Conservation (phyloP, 2,113 vertebrate genomes). For the Emydocephalus ijimae region DNA sequence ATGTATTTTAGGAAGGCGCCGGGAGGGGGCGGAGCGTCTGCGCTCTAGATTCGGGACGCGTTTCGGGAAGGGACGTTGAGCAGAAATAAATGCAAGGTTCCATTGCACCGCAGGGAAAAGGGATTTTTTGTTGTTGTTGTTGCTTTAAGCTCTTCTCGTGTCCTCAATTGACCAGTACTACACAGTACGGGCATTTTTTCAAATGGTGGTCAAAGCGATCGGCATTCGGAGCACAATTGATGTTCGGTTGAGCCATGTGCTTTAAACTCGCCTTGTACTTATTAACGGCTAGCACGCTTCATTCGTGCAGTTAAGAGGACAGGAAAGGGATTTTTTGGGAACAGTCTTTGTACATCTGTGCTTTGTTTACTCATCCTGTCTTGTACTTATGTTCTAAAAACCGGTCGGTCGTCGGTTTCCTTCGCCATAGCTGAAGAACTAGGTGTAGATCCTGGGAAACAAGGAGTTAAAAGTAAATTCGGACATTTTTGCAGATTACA, state of each 20-base stretch:
- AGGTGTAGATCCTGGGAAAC: not conserved
- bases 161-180: not conserved
- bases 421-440: not conserved
- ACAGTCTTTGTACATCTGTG: not conserved
- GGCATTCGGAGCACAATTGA: not conserved
- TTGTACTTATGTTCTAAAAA: not conserved
- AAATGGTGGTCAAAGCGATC: not conserved
- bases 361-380: not conserved
- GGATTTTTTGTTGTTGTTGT: not conserved
- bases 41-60: not conserved
- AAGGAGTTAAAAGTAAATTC: not conserved
- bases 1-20: not conserved
- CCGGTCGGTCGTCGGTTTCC: not conserved
- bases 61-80: not conserved
- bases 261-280: not conserved
- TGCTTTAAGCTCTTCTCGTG: not conserved
- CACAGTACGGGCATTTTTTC: not conserved
- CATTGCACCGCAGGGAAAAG: not conserved
- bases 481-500: not conserved
- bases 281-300: not conserved
- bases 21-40: not conserved
- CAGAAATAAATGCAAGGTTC: not conserved
- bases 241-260: not conserved
- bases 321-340: not conserved
- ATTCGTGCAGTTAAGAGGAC: not conserved